These are phyloP conservation scores for Zhuqinia jingwanae DNA, from an alignment of 2,888 invertebrate species.

Conservation along the genomic window DNA sequence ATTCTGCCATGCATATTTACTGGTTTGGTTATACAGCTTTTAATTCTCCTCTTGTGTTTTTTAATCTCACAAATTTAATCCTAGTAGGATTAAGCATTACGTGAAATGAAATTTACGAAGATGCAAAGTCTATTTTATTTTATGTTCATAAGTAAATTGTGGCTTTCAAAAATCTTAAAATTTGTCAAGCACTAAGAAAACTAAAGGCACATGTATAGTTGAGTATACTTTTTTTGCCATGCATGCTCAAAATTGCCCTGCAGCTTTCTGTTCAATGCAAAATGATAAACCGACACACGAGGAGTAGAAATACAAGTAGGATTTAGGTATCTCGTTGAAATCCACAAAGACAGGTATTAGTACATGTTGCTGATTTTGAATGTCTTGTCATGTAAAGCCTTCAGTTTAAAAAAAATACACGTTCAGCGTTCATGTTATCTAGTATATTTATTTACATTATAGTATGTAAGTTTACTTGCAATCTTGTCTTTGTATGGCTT, in stretches of 20 bases:
- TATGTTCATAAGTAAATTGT: not conserved
- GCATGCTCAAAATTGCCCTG: not conserved
- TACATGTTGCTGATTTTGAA: too few relatives aligned
- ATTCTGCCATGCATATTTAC: not conserved
- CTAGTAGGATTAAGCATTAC: too few relatives aligned
- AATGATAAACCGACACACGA: not conserved
- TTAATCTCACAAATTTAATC: too few relatives aligned
- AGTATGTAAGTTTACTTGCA: too few relatives aligned
- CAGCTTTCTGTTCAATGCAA: slow-evolving; percentile 3
- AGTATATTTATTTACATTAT: too few relatives aligned
- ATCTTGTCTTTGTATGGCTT: too few relatives aligned
- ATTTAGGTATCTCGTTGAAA: not conserved
- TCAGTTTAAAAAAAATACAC: too few relatives aligned
- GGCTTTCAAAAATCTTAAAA: slow-evolving; percentile 3
- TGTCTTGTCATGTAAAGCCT: too few relatives aligned
- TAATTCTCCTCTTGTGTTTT: not conserved
- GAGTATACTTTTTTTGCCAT: not conserved
- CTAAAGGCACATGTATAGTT: slow-evolving; percentile 4
- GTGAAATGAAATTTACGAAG: too few relatives aligned
- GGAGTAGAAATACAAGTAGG: not conserved
- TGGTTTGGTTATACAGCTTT: not conserved
- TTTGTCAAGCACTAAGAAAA: not conserved
- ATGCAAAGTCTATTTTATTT: not conserved
- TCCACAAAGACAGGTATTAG: not conserved
- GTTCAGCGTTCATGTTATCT: too few relatives aligned